phyloP scores from a whole-genome alignment of 2,113 vertebrate species.

The Gobiocypris rarus region DNA sequence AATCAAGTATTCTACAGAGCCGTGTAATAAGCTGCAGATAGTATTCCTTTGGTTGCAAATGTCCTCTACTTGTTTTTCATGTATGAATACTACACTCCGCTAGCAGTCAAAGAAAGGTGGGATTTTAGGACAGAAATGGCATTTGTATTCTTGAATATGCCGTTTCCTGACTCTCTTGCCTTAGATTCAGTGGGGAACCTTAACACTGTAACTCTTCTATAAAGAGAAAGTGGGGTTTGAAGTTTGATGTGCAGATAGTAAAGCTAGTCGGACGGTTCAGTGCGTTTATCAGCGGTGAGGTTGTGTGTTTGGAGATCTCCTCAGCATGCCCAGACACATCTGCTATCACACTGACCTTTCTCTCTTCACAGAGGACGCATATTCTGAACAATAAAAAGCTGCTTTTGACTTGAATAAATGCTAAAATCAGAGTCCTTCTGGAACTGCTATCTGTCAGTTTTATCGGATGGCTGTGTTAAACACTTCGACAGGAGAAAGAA shows the following conservation, averaged over 20 bases:
- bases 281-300: neutral
- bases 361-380: conserved; percentile 38
- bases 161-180: neutral
- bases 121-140: neutral
- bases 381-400: neutral
- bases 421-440: neutral
- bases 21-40: neutral
- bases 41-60: neutral
- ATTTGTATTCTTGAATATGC: neutral
- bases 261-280: conserved; percentile 46
- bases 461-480: neutral
- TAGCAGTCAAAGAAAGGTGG: neutral
- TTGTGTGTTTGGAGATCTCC: conserved; percentile 13
- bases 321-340: conserved; percentile 24
- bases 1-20: no score
- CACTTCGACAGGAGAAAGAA: neutral
- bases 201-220: neutral
- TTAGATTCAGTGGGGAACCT: neutral
- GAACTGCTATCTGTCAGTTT: conserved; percentile 13
- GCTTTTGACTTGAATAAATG: conserved; percentile 20
- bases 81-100: neutral
- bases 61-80: neutral
- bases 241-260: conserved; percentile 55
- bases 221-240: conserved; percentile 39
- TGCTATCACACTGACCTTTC: conserved; percentile 41